These are phyloP conservation scores for Arctia plantaginis DNA, from an alignment of 2,888 invertebrate genomes.

Conservation along the genomic window DNA sequence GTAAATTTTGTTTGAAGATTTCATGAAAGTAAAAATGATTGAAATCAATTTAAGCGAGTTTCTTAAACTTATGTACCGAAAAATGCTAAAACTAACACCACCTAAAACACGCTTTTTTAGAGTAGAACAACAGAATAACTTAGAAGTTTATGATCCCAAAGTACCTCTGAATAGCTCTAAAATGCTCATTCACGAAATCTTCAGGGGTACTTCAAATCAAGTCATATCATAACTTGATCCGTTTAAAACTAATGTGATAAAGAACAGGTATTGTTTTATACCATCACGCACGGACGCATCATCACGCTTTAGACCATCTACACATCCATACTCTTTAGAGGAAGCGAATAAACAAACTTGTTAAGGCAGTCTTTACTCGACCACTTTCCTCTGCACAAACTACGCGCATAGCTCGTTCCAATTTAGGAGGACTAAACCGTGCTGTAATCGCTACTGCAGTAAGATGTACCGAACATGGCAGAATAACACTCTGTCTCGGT, in stretches of 20 bases:
- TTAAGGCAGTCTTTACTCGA: conserved; percentile 52
- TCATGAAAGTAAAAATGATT: neutral
- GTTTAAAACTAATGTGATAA: neutral
- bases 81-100: too few species aligned
- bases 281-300: too few species aligned
- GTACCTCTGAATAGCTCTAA: neutral
- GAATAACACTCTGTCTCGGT: conserved; percentile 51
- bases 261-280: too few species aligned
- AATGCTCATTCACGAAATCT: neutral
- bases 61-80: neutral
- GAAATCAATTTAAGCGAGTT: neutral
- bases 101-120: too few species aligned
- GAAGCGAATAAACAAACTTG: conserved; percentile 68
- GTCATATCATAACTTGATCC: neutral
- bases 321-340: conserved; percentile 56
- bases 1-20: neutral
- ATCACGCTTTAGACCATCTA: conserved; percentile 38
- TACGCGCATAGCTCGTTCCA: conserved; percentile 61
- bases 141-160: too few species aligned
- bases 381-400: conserved; percentile 69
- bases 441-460: conserved; percentile 35
- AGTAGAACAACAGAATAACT: too few species aligned
- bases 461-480: conserved; percentile 47
- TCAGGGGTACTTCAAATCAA: too few species aligned
- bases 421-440: conserved; percentile 53